Evolutionary conservation across 2,888 invertebrate genomes (phyloP).

Genomic region (Himalopsyche japonica): DNA sequence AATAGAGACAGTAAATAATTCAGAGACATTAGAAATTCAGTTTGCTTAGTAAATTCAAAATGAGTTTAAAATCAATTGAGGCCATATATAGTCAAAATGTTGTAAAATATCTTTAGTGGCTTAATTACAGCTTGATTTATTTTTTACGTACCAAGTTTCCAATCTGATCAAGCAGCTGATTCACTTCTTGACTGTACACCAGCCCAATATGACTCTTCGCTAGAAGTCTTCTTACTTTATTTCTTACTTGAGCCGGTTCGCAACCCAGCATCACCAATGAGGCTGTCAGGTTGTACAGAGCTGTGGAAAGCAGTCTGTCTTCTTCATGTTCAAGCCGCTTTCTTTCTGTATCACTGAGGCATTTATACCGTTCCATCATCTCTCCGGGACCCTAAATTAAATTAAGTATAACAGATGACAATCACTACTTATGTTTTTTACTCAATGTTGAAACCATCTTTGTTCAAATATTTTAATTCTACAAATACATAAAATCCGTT

Average conservation of each 20-base stretch:
- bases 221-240: slow-evolving; percentile 86
- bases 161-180: slow-evolving; percentile 92
- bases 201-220: slow-evolving; percentile 99
- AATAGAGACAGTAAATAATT: too few relatives aligned
- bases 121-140: neutral
- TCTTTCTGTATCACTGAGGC: slow-evolving; percentile 87
- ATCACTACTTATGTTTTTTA: neutral
- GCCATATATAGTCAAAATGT: too few relatives aligned
- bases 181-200: slow-evolving; percentile 96
- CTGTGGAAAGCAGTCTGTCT: slow-evolving; percentile 90
- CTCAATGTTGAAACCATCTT: too few relatives aligned
- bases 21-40: too few relatives aligned
- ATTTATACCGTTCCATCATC: slow-evolving; percentile 98
- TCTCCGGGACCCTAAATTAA: slow-evolving; percentile 79
- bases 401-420: neutral
- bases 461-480: too few relatives aligned
- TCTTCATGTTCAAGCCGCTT: slow-evolving; percentile 98
- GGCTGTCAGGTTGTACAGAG: slow-evolving; percentile 94
- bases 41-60: too few relatives aligned
- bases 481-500: too few relatives aligned
- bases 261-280: slow-evolving; percentile 93
- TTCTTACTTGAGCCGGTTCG: slow-evolving; percentile 78
- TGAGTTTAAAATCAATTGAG: too few relatives aligned
- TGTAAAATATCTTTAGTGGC: too few relatives aligned
- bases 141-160: slow-evolving; percentile 76